Percentiles rank a stretch among this genome's conserved stretches.
Conservation (phyloP, 1,140 invertebrate genomes). For the Lasioglossum baleicum region DNA sequence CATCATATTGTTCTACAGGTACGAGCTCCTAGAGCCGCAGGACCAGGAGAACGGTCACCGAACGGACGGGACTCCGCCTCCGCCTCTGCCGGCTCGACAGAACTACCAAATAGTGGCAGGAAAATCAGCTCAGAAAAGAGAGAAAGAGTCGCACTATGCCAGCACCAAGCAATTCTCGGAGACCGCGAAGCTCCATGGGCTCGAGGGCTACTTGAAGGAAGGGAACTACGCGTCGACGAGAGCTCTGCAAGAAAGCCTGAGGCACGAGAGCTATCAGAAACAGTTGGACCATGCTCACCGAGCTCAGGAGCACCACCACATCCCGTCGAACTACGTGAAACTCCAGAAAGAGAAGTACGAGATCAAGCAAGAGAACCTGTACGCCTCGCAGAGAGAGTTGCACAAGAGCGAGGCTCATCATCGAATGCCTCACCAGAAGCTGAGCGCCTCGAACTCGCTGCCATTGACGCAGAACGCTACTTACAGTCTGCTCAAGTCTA, state of each 20-base stretch:
- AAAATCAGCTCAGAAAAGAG: conserved; percentile 68
- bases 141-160: conserved; percentile 72
- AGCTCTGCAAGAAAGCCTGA: conserved; percentile 68
- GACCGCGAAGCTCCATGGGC: conserved; percentile 67
- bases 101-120: conserved; percentile 66
- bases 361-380: conserved; percentile 74
- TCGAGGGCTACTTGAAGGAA: conserved; percentile 73
- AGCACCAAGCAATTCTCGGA: conserved; percentile 65
- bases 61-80: conserved; percentile 77
- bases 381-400: conserved; percentile 71
- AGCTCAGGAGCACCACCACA: conserved; percentile 58
- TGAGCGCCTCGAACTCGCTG: conserved; percentile 69
- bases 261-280: conserved; percentile 74
- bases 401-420: conserved; percentile 70
- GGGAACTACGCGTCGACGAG: conserved; percentile 74
- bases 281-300: conserved; percentile 69
- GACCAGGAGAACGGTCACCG: conserved; percentile 71
- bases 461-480: conserved; percentile 67
- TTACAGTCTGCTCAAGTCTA: conserved; percentile 73
- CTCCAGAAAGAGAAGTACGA: conserved; percentile 77
- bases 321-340: conserved; percentile 71
- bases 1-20: conserved; percentile 64
- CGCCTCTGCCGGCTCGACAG: conserved; percentile 80
- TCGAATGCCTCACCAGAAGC: conserved; percentile 70
- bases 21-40: conserved; percentile 80